Base-by-base conservation (phyloP, 2,113 vertebrate genomes). In the Cyphomyrus plagiostoma region DNA sequence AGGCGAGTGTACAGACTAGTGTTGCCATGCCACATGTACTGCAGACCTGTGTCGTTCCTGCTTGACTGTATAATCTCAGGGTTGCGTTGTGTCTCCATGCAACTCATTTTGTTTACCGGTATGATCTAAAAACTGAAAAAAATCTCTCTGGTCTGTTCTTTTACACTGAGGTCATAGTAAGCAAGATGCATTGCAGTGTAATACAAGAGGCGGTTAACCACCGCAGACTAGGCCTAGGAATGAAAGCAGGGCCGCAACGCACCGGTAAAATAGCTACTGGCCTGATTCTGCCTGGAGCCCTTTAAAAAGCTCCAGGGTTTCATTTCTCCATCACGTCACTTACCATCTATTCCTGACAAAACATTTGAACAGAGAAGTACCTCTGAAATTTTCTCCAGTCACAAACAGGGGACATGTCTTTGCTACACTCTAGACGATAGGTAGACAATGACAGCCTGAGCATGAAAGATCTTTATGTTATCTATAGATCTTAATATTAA, bases 141-240 rank as follows among this genome's bases (percentile, higher is more conserved):
- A 35, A 19, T 66, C 26, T 49, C 82, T 48, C 83, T 62, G 56
- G 90, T 84, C 89, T 53, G 53, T 89, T 84, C 39, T 52, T 90
- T 66, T n/a, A 86, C 45, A 26, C 46, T 83, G 42, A 88, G 56
- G 15, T 48, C 88, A 58, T 89, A 90, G 90, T 56, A 82, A 49
- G n/a, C 91, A 74, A 74, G 86, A 49, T 42, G 23, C 80, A 21
- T 85, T 45, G 8, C 90, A 77, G 39, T 86, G 70, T 70, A 49
- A 74, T 90, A 85, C n/a, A 50, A 77, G 90, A 77, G 89, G 90
- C 86, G 91, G 90, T 91, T 90, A 91, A 45, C 86, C 52, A 80
- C 87, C 89, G 89, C 90, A 90, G 92, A 92, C 88, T 90, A 46
- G 89, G 74, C 17, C 48, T 87, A 86, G 91, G 90, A 92, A 89